Conservation (phyloP, 1,140 invertebrate species). For the Muscidifurax raptorellus region DNA sequence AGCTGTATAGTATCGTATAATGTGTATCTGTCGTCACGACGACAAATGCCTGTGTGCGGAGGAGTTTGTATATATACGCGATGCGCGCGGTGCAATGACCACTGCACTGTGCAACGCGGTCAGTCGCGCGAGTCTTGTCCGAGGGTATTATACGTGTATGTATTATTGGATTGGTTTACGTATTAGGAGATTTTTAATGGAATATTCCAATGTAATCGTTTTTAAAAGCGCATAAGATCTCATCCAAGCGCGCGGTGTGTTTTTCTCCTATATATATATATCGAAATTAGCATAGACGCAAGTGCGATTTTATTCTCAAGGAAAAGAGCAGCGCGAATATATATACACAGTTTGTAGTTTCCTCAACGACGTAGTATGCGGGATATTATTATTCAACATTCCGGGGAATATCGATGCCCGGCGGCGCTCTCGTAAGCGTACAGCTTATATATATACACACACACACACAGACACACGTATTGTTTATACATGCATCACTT, state of each 20-base stretch:
- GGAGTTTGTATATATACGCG: not conserved
- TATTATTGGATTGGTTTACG: too few species aligned
- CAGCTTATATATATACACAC: too few species aligned
- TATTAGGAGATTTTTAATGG: too few species aligned
- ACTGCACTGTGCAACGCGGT: not conserved
- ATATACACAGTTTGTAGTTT: slow-evolving; percentile 34
- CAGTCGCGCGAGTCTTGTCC: not conserved
- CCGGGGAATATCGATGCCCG: too few species aligned
- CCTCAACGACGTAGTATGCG: too few species aligned
- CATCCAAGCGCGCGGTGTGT: too few species aligned
- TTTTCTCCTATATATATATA: too few species aligned
- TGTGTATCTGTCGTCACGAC: not conserved
- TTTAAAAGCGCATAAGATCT: too few species aligned
- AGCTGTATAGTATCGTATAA: not conserved
- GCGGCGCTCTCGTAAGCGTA: too few species aligned
- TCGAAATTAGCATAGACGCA: too few species aligned
- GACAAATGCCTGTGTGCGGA: not conserved
- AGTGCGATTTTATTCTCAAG: slow-evolving; percentile 2
- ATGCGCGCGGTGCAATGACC: not conserved
- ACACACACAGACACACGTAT: not conserved
- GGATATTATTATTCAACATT: too few species aligned
- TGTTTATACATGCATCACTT: not conserved
- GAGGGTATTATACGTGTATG: not conserved
- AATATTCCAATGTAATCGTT: too few species aligned
- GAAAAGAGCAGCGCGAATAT: slow-evolving; percentile 2